Base-by-base conservation (phyloP, 2,797 vertebrate genomes). In the Xenopus petersii region DNA sequence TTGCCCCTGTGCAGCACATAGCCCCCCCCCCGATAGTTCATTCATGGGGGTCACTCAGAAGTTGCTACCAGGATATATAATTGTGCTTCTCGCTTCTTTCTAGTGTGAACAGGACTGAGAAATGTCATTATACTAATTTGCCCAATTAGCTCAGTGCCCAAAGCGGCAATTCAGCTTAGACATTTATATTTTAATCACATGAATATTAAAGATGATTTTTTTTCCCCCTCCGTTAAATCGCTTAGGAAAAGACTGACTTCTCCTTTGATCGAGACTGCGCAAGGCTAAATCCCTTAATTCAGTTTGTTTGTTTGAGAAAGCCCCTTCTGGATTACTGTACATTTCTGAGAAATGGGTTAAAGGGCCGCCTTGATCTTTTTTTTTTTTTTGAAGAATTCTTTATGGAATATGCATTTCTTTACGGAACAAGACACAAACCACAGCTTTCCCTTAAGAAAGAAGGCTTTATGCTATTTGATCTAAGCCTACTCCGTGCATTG, bases 381-480 rank as follows among this genome's bases (percentile, higher is more conserved):
- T 30, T 21, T 21, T 21, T 30, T 64, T 64, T 56, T 36, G 4
- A 64, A 15, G 61, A 63, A 63, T 63, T 26, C 30, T 26, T 63
- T 33, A 36, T 63, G 46, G 33, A 64, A 64, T 47, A 64, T 47
- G n/a, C 62, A 64, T 47, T 46, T 64, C 60, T 70, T 75, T 70
- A 47, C 21, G 36, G 58, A 10, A 16, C 33, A 61, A 54, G 66
- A 55, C 64, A 67, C 42, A 66, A 67, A 54, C 58, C 65, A n/a
- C 15, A 15, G 15, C 30, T 36, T 36, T 15, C 36, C 47, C 17
- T 36, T 58, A 26, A 63, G 64, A 49, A 55, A 47, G 36, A 17
- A 26, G 17, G 26, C 30, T 54, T 67, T 24, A 55, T 47, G 15
- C 17, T 21, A 67, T 51, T 54, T 60, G 47, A 49, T 60, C 55